phyloP scores from a whole-genome alignment of 2,797 vertebrate genomes.

The Microctenopoma steveboyesi region DNA sequence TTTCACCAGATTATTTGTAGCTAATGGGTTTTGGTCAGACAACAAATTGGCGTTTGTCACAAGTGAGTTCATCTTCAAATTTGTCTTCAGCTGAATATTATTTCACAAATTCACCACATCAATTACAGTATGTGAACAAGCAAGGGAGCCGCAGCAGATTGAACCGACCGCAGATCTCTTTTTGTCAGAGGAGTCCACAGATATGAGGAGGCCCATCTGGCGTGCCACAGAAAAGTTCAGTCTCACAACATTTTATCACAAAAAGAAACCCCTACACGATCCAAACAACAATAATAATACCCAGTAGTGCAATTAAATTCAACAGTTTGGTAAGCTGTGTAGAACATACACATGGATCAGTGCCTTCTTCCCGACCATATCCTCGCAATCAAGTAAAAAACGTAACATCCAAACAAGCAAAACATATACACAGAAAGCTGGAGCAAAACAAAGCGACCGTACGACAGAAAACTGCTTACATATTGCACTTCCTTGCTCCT shows the following conservation, averaged over 20 bases:
- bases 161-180: constrained; percentile 43
- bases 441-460: constrained; percentile 44
- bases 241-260: constrained; percentile 72
- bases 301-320: constrained; percentile 86
- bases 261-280: constrained; percentile 53
- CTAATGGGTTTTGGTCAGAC: constrained; percentile 19
- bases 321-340: constrained; percentile 82
- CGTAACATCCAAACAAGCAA: constrained; percentile 54
- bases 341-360: constrained; percentile 79
- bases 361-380: constrained; percentile 71
- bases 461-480: constrained; percentile 19
- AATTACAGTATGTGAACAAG: constrained; percentile 41
- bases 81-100: constrained; percentile 32
- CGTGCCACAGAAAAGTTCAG: constrained; percentile 61
- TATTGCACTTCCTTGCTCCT: constrained; percentile 40
- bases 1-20: constrained; percentile 28
- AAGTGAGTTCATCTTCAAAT: constrained; percentile 12
- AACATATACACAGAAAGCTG: constrained; percentile 43
- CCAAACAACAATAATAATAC: constrained; percentile 70
- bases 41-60: constrained; percentile 26
- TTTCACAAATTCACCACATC: constrained; percentile 38
- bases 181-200: constrained; percentile 34
- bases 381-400: constrained; percentile 68
- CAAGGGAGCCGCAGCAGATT: constrained; percentile 37
- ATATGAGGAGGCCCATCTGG: constrained; percentile 43